Evolutionary conservation across 2,113 vertebrate genomes (phyloP).

Genomic region (Cololabis saira): DNA sequence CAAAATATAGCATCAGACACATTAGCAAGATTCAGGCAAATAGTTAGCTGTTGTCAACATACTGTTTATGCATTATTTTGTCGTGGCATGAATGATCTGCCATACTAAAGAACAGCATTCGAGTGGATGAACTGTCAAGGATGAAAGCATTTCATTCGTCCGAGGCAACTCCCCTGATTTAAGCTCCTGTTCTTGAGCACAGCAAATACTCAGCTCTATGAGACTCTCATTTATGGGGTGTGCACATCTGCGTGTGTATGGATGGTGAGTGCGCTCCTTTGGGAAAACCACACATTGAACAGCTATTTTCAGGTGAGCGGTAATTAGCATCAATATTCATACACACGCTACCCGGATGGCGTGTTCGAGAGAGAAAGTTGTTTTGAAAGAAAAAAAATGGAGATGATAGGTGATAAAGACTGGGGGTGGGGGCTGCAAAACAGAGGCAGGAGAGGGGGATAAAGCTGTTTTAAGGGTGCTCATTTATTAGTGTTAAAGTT

Average conservation of each 20-base stretch:
- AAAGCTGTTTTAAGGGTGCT: slow-evolving; percentile 24
- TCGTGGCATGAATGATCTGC: slow-evolving; percentile 28
- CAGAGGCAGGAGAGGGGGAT: slow-evolving; percentile 8
- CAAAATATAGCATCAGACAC: slow-evolving; percentile 30
- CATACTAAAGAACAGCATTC: slow-evolving; percentile 32
- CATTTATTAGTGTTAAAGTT: slow-evolving; percentile 50
- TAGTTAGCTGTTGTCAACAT: slow-evolving; percentile 31
- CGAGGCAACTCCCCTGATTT: slow-evolving; percentile 37
- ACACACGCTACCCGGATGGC: slow-evolving; percentile 44
- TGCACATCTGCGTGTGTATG: slow-evolving; percentile 5
- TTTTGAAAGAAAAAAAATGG: slow-evolving; percentile 10
- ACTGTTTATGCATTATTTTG: slow-evolving; percentile 29
- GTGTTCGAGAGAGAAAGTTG: slow-evolving; percentile 19
- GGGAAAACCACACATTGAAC: slow-evolving; percentile 65
- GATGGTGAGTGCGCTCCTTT: slow-evolving; percentile 28
- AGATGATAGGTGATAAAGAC: slow-evolving; percentile 19
- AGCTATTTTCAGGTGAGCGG: slow-evolving; percentile 59
- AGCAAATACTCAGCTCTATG: slow-evolving; percentile 36
- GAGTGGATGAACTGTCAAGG: slow-evolving; percentile 14
- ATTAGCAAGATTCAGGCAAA: slow-evolving; percentile 41
- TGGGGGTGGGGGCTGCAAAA: not conserved
- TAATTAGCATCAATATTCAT: slow-evolving; percentile 78
- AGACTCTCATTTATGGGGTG: slow-evolving; percentile 8
- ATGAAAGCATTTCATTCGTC: slow-evolving; percentile 36
- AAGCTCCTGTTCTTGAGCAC: slow-evolving; percentile 40